phyloP scores from a whole-genome alignment of 2,888 invertebrate species.

The Eupsilia transversa region DNA sequence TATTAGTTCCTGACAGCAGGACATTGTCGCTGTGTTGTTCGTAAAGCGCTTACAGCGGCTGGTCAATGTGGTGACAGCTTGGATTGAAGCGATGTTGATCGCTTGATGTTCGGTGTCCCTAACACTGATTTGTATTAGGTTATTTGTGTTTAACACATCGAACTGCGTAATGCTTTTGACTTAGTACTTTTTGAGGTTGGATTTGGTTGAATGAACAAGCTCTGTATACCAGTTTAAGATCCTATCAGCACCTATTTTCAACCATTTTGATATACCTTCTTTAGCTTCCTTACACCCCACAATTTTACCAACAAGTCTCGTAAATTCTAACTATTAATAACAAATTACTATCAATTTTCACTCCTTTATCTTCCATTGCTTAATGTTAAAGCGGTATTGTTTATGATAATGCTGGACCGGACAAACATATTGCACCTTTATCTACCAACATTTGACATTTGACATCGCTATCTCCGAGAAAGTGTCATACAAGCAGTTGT shows the following conservation, averaged over 20 bases:
- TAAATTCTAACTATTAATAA: constrained; percentile 56
- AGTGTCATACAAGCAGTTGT: constrained; percentile 84
- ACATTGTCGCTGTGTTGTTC: constrained; percentile 43
- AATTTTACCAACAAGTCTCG: constrained; percentile 43
- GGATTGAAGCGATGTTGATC: constrained; percentile 31
- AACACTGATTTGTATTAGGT: constrained; percentile 4
- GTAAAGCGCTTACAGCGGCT: constrained; percentile 21
- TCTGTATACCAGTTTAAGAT: constrained; percentile 5
- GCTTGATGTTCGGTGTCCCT: constrained; percentile 9
- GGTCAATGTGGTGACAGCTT: constrained; percentile 35
- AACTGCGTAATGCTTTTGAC: not conserved
- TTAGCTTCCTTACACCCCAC: constrained; percentile 30
- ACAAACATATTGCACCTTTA: constrained; percentile 72
- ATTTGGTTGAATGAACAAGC: not conserved
- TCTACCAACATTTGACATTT: constrained; percentile 77
- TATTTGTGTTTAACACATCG: constrained; percentile 8
- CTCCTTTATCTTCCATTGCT: constrained; percentile 63
- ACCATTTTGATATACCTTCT: constrained; percentile 19
- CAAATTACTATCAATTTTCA: constrained; percentile 66
- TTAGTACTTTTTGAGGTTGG: not conserved
- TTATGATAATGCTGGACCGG: constrained; percentile 63
- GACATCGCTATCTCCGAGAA: constrained; percentile 78
- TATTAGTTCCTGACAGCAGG: constrained; percentile 37
- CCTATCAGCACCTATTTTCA: constrained; percentile 25
- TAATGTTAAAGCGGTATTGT: constrained; percentile 66